Conservation (phyloP, 2,113 vertebrate species). For the Pseudonaja textilis region DNA sequence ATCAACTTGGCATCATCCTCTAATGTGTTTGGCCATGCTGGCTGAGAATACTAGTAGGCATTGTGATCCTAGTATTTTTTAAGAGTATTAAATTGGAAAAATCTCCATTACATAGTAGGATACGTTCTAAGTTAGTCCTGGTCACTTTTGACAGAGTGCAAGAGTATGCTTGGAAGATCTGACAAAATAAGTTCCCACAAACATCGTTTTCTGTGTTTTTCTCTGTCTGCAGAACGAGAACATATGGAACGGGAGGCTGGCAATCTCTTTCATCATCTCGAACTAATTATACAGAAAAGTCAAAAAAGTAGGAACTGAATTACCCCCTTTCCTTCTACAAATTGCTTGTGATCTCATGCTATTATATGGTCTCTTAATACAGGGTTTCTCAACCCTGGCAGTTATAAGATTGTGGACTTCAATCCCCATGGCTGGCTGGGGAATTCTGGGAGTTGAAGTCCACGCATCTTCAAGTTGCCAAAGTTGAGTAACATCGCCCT, state of each 20-base stretch:
- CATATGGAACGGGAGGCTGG: conserved; percentile 25
- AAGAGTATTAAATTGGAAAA: neutral
- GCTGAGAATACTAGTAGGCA: neutral
- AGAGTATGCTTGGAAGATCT: neutral
- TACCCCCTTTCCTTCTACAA: neutral
- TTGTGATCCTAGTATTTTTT: neutral
- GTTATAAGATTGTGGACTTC: too few species aligned
- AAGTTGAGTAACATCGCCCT: neutral
- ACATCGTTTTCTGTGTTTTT: neutral
- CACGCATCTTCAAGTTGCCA: neutral
- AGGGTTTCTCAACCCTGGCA: neutral
- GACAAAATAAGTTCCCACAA: neutral
- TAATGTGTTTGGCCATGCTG: neutral
- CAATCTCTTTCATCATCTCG: conserved; percentile 14
- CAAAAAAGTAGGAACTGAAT: neutral
- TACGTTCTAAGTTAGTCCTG: neutral
- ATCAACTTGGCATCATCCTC: neutral
- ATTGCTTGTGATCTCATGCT: too few species aligned
- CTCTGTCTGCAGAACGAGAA: conserved; percentile 6
- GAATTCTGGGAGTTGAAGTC: too few species aligned
- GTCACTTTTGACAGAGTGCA: neutral
- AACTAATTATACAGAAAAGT: neutral
- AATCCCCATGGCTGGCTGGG: too few species aligned
- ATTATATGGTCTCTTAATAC: neutral
- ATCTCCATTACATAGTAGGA: neutral